Base-by-base conservation (phyloP, 2,113 vertebrate species). In the Leiothrix lutea region DNA sequence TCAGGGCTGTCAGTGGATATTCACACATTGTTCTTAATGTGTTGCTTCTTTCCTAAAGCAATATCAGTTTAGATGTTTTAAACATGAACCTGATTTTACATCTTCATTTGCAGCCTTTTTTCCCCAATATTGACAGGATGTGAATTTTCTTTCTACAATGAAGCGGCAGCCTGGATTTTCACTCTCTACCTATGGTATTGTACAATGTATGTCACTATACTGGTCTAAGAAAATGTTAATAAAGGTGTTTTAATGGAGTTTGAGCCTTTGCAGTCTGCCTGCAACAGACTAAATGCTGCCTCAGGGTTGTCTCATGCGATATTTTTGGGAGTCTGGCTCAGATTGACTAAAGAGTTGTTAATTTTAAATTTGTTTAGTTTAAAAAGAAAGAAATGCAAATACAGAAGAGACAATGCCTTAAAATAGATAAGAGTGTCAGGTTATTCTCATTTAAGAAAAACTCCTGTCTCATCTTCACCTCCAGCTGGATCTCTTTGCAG, bases 51-150 rank as follows among this genome's bases (percentile, higher is more conserved):
- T 95, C 84, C 91, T 84, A 77, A 50, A 92, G 89, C 88, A 92
- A 94, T 80, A 91, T 96, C 92, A 95, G 70, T 96, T 96, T 92
- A 80, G 80, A 96, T 96, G 67, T 97, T 97, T 97, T 94, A 97
- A 97, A 97, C 81, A 96, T 96, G 93, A 97, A 95, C 60, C 44
- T 87, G 79, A 94, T 94, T 96, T 89, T 96, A 38, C 60, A 71
- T 94, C 92, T 97, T 96, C 71, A 96, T 94, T 92, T 97, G 82
- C 16, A 93, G 60, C 29, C 60, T 60, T 93, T 96, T 71, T 31
- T 3, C 44, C 42, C 61, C 50, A 71, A 8, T 92, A 93, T 91
- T 93, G 92, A 90, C 67, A 97, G 67, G 80, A 87, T 78, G n/a
- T 53, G 90, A 94, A 53, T 94, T 97, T 97, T 94, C 38, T 90